Evolutionary conservation across 2,888 invertebrate genomes (phyloP), one percentile per base, ranked within the genome.

Genomic region (Sarcophaga subvicina): DNA sequence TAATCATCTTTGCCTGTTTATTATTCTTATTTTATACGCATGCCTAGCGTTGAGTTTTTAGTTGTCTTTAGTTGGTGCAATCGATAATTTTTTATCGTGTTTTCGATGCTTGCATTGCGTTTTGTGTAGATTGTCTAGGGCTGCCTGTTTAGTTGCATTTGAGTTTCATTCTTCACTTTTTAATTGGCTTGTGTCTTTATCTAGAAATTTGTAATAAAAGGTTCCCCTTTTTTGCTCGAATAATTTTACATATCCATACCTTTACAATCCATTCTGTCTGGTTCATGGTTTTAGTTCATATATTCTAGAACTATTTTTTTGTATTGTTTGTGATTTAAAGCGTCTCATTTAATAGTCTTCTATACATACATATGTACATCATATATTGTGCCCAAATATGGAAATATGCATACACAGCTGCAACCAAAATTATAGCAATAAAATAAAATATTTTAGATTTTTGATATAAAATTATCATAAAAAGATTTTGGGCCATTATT

Each of bases 91-190:
- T 79, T 75, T 75, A 80, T 77, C 63, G 62, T 62, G 37, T 71
- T 67, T 60, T 79, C 82, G 69, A 77, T 47, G 67, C 27, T 77
- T 80, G 72, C 77, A 80, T 80, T 80, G 69, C 64, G 72, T 49
- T 62, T 67, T 8, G 10, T 67, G 73, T 54, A 54, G 37, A 8
- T 37, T 37, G 37, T 27, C 22, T 22, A 66, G 37, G 75, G 64
- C 81, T 60, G 37, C 37, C 10, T 49, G 67, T 67, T 66, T 66
- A 1, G 64, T 17, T 77, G 67, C 47, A 62, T 17, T 63, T 10
- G 27, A 54, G 27, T 59, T 66, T 5, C 20, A 37, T 47, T 6
- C 5, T 25, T 5, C 45, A 10, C 60, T 2, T 11, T 12, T 63
- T 79, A 63, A 72, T 45, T n/a, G 66, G 66, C 60, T 71, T 75